phyloP scores from a whole-genome alignment of 2,797 vertebrate species.

The Argyrosomus regius region DNA sequence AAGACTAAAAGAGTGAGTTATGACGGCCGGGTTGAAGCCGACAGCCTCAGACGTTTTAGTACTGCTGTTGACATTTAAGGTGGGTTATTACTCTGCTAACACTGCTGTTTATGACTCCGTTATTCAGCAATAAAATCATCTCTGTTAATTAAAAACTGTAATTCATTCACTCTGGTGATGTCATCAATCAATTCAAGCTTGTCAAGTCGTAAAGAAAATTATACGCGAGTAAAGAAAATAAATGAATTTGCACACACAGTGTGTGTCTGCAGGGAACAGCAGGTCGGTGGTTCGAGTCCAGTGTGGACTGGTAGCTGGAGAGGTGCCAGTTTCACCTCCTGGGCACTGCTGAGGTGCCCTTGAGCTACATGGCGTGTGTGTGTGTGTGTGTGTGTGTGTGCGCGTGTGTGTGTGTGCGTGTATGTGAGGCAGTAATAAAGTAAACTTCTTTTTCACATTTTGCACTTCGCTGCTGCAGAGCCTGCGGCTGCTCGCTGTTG shows the following conservation, averaged over 20 bases:
- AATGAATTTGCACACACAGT: too few species aligned
- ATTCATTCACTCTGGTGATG: neutral
- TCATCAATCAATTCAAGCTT: neutral
- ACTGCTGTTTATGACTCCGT: neutral
- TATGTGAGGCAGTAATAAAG: neutral
- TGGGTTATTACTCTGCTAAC: neutral
- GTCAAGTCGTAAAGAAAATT: constrained; percentile 3
- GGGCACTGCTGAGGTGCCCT: too few species aligned
- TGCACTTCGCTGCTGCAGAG: neutral
- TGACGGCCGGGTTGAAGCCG: neutral
- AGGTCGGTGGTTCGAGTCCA: too few species aligned
- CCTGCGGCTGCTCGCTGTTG: neutral
- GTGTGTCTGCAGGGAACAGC: too few species aligned
- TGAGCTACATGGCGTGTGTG: too few species aligned
- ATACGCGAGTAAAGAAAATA: too few species aligned
- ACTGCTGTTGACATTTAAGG: neutral
- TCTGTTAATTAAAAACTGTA: neutral
- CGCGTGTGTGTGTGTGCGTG: constrained; percentile 1
- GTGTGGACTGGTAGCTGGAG: too few species aligned
- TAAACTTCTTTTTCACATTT: too few species aligned
- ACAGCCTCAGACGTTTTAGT: neutral
- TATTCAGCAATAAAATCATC: neutral
- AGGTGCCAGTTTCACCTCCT: too few species aligned
- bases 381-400: neutral
- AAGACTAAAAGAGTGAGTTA: neutral